Percentiles rank a stretch among this genome's conserved stretches.
Conservation (phyloP, 1,140 invertebrate genomes). For the Ostrea edulis region DNA sequence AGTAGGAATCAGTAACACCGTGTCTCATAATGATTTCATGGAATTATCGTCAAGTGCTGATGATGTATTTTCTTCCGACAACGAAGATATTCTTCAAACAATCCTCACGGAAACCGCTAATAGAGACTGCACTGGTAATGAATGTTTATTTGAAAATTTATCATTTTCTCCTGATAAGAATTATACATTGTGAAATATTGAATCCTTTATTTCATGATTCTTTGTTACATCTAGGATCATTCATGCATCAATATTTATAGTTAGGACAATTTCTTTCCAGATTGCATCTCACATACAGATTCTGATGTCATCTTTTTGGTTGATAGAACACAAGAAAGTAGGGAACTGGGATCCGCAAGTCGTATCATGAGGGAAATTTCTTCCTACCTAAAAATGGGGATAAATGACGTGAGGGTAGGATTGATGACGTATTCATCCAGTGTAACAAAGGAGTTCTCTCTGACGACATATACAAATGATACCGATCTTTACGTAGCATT, state of each 20-base stretch:
- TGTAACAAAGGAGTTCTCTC: neutral
- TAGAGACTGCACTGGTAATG: neutral
- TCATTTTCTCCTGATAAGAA: no score
- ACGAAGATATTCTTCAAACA: neutral
- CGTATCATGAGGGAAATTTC: neutral
- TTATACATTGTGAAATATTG: no score
- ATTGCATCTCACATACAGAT: neutral
- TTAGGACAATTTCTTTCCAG: neutral
- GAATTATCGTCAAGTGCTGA: neutral
- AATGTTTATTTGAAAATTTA: neutral
- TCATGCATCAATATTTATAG: no score
- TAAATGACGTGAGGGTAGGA: neutral
- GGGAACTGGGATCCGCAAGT: neutral
- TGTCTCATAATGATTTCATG: slow-evolving; percentile 8
- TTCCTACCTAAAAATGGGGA: neutral
- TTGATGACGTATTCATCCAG: neutral
- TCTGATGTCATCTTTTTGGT: neutral
- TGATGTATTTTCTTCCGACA: slow-evolving; percentile 8
- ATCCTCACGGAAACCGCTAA: slow-evolving; percentile 14
- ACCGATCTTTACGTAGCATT: neutral
- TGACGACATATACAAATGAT: neutral
- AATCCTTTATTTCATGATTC: no score
- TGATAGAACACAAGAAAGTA: neutral
- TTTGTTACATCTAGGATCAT: no score
- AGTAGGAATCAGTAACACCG: slow-evolving; percentile 14